phyloP scores from a whole-genome alignment of 2,888 invertebrate genomes.

The Steinernema hermaphroditum region DNA sequence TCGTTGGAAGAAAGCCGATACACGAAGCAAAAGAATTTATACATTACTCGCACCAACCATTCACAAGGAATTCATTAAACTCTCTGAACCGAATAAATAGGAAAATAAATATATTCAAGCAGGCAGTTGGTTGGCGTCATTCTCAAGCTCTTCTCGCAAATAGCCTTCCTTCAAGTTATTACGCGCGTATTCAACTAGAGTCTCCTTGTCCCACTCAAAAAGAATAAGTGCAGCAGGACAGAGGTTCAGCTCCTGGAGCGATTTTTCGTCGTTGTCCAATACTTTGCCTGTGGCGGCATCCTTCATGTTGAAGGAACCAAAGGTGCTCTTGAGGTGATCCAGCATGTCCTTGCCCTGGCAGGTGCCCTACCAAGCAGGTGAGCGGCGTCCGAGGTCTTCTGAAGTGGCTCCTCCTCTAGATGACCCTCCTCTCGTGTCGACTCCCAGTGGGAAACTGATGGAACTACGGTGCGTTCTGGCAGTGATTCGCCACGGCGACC shows the following conservation, averaged over 20 bases:
- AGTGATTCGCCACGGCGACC: slow-evolving; percentile 93
- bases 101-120: no score
- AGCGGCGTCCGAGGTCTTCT: no score
- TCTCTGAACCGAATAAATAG: no score
- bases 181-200: slow-evolving; percentile 30
- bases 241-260: slow-evolving; percentile 78
- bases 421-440: slow-evolving; percentile 97
- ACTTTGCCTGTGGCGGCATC: slow-evolving; percentile 37
- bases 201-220: slow-evolving; percentile 73
- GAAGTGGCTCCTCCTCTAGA: slow-evolving; percentile 73
- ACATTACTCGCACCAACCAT: no score
- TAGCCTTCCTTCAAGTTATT: no score
- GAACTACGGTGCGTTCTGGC: slow-evolving; percentile 90
- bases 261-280: slow-evolving; percentile 73
- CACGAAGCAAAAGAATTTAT: no score
- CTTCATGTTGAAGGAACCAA: slow-evolving; percentile 45
- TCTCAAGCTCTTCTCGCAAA: no score
- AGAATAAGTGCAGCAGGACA: slow-evolving; percentile 82
- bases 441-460: slow-evolving; percentile 97
- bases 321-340: slow-evolving; percentile 69
- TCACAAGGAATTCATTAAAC: no score
- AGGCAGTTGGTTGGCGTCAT: no score
- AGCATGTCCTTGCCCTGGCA: slow-evolving; percentile 96
- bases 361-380: slow-evolving; percentile 80
- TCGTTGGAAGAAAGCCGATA: no score